Evolutionary conservation across 2,888 invertebrate species (phyloP).

Genomic region (Tanytarsus gracilentus): DNA sequence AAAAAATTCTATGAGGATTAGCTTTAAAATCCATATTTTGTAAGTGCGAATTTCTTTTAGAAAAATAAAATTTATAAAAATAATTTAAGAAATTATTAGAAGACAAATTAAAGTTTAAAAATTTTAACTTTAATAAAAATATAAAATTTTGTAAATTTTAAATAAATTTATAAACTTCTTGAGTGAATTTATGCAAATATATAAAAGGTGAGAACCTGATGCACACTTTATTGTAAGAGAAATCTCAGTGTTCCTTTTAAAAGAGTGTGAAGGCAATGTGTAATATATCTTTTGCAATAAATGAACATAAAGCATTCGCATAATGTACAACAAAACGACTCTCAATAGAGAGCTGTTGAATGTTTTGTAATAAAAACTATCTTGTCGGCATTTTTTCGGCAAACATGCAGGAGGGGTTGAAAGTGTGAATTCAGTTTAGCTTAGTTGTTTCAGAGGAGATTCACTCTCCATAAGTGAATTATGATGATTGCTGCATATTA

Average conservation of each 20-base stretch:
- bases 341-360: background rate
- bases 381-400: background rate
- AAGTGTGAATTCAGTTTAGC: conserved; percentile 7
- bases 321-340: background rate
- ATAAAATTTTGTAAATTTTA: no score
- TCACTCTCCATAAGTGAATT: conserved; percentile 22
- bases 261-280: conserved; percentile 12
- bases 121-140: no score
- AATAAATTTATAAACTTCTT: no score
- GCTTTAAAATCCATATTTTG: no score
- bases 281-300: background rate
- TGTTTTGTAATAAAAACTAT: conserved; percentile 12
- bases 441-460: conserved; percentile 13
- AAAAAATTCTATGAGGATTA: no score
- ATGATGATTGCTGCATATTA: conserved; percentile 28
- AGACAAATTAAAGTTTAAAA: no score
- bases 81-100: no score
- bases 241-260: background rate
- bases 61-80: no score
- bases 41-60: no score
- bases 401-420: conserved; percentile 2
- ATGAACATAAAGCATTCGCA: background rate
- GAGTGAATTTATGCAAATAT: background rate
- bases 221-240: background rate
- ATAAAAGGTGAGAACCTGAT: background rate